Percentiles rank a stretch among this genome's conserved stretches.
Evolutionary conservation across 2,888 invertebrate genomes (phyloP).

Genomic region (Piscicola geometra): DNA sequence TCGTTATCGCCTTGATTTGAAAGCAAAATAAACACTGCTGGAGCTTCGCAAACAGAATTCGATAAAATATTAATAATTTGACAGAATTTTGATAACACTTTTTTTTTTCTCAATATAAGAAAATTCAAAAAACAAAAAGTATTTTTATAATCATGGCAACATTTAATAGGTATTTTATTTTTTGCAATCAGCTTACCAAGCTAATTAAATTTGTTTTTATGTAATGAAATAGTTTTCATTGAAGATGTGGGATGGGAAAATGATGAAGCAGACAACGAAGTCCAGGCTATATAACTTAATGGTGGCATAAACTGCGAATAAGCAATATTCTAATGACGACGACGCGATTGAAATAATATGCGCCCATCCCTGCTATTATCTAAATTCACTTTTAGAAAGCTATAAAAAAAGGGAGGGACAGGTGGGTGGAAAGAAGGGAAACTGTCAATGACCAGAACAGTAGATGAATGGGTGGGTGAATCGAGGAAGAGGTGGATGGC

Average conservation of each 20-base stretch:
- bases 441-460: no score
- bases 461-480: no score
- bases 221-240: no score
- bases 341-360: conserved; percentile 11
- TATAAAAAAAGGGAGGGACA: background rate
- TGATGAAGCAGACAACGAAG: background rate
- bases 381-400: background rate
- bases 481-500: no score
- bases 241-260: background rate
- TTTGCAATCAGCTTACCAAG: no score
- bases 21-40: background rate
- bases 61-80: background rate
- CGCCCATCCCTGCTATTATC: conserved; percentile 14
- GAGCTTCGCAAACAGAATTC: background rate
- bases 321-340: background rate
- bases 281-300: conserved; percentile 3
- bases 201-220: no score
- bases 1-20: background rate
- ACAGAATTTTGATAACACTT: background rate
- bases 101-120: no score
- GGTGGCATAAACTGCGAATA: background rate
- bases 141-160: no score
- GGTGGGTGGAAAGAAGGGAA: background rate
- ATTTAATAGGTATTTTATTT: background rate
- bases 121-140: no score